These are phyloP conservation scores for Aromia moschata DNA, from an alignment of 2,888 invertebrate genomes.

Conservation along the genomic window DNA sequence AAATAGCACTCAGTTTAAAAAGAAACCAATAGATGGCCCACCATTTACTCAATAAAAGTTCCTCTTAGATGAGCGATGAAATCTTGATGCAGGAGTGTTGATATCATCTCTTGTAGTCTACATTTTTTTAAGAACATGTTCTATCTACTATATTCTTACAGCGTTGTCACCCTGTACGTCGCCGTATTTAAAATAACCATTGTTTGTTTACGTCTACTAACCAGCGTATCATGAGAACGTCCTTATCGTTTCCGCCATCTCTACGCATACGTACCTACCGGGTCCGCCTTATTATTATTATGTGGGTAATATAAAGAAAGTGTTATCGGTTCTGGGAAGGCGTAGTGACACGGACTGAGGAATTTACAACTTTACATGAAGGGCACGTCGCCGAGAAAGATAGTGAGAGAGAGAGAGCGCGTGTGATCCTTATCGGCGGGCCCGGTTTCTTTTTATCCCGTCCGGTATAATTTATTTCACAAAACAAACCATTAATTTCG, in stretches of 20 bases:
- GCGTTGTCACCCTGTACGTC: no score
- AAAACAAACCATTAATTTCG: slow-evolving; percentile 22
- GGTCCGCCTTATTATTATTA: slow-evolving; percentile 10
- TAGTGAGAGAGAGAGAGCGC: no score
- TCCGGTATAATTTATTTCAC: slow-evolving; percentile 20
- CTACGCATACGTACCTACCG: slow-evolving; percentile 14
- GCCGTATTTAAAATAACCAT: no score
- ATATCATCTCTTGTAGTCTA: no score
- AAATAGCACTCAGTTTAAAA: no score
- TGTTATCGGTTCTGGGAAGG: slow-evolving; percentile 21
- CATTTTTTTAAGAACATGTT: no score
- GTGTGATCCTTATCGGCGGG: slow-evolving; percentile 14
- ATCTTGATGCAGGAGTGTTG: no score
- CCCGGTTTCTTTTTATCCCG: slow-evolving; percentile 13
- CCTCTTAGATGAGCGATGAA: no score
- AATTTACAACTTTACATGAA: slow-evolving; percentile 13
- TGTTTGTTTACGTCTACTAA: no score
- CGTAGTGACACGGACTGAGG: background rate
- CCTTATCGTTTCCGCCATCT: slow-evolving; percentile 11
- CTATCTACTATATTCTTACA: no score
- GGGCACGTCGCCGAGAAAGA: slow-evolving; percentile 21
- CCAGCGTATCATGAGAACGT: slow-evolving; percentile 20
- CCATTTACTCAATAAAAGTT: no score
- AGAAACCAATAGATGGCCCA: no score
- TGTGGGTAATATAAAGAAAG: slow-evolving; percentile 16